A percentile compares a stretch with the other conserved stretches of the same genome.
Evolutionary conservation across 2,113 vertebrate genomes (phyloP).

Genomic region (Dipodomys ordii): DNA sequence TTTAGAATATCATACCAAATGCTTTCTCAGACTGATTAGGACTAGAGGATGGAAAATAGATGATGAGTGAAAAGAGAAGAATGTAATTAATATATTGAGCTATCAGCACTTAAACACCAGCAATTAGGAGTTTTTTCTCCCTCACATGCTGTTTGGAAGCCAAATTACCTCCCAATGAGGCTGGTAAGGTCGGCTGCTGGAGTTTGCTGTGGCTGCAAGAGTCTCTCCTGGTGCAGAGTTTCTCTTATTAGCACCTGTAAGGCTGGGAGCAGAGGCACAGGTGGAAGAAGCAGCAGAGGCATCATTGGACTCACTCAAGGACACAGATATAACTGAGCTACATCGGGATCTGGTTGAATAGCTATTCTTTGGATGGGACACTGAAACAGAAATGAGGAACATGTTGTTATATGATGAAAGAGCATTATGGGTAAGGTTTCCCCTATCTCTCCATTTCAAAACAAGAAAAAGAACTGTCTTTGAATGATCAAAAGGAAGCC

Average conservation of each 20-base stretch:
- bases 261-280: conserved; percentile 82
- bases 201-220: not conserved
- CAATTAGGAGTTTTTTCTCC: not conserved
- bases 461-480: conserved; percentile 25
- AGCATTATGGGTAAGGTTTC: not conserved
- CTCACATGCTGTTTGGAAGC: not conserved
- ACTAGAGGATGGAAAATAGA: conserved; percentile 34
- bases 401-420: conserved; percentile 15
- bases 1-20: conserved; percentile 35
- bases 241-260: conserved; percentile 78
- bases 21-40: conserved; percentile 34
- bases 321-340: conserved; percentile 86
- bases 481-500: not conserved
- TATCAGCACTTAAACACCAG: conserved; percentile 4
- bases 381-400: conserved; percentile 83
- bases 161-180: conserved; percentile 90
- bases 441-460: conserved; percentile 33
- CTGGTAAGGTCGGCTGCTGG: conserved; percentile 78
- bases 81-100: not conserved
- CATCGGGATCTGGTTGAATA: conserved; percentile 93
- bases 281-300: conserved; percentile 77
- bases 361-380: conserved; percentile 95
- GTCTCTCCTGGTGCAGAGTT: conserved; percentile 47
- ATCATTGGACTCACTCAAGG: conserved; percentile 80
- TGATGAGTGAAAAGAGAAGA: conserved; percentile 31